Evolutionary conservation across 2,113 vertebrate genomes (phyloP), one percentile per base, ranked within the genome.

Genomic region (Esox niger): DNA sequence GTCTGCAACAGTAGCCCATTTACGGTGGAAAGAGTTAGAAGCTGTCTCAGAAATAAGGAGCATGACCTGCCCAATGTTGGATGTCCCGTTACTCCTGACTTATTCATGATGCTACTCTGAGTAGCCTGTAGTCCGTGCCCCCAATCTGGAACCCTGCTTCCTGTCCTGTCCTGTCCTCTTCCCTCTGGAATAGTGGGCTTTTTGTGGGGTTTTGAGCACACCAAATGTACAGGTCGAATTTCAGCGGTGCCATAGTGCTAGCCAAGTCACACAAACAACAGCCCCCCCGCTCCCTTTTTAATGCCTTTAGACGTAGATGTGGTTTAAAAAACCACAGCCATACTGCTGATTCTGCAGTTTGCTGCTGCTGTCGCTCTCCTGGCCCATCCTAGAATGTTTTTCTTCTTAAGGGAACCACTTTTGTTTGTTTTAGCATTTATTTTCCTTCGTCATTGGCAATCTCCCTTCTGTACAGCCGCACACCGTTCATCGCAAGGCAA

Each of bases 1-100:
- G 38, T 17, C 62, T 71, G 74, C 54, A 77, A 5, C 70, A 66
- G 52, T 68, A 71, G 71, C 80, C 74, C 69, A 26, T 86, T 76
- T 66, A 71, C 80, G 27, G 27, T n/a, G 64, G 62, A 46, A 66
- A 68, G 26, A 62, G n/a, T 20, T 64, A 65, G 70, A 17, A 3
- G 29, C 30, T 66, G 2, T 31, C 52, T 56, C 64, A 30, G 59
- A 35, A 66, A 17, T 15, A 56, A 61, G 62, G 66, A 33, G 21
- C 38, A 8, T 70, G 58, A 76, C 64, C 69, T 57, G 66, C 56
- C 63, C 69, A n/a, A 25, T 67, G 27, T 20, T 17, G 32, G 3
- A 6, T n/a, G 7, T 20, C 27, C 6, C 21, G 29, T 38, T 20
- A 27, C 21, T 7, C 63, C 23, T 43, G 30, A 54, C 64, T 38